These are phyloP conservation scores for Brachionus sp. DNA, from an alignment of 1,140 invertebrate species.

Conservation along the genomic window DNA sequence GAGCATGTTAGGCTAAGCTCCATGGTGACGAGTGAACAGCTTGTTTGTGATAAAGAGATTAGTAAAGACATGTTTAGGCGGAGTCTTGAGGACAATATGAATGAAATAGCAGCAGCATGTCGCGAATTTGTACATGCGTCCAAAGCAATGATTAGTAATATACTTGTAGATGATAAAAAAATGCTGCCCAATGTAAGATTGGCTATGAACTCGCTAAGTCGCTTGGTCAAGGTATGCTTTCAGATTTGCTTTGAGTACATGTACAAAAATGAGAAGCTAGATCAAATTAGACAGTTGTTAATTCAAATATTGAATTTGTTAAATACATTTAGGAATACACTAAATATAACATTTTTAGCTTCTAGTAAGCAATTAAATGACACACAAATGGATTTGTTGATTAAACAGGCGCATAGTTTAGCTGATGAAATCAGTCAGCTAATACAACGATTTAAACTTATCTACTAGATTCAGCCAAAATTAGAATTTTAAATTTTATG, in stretches of 20 bases:
- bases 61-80: neutral
- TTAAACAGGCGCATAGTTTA: slow-evolving; percentile 22
- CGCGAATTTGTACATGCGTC: slow-evolving; percentile 28
- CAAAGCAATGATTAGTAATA: slow-evolving; percentile 28
- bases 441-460: slow-evolving; percentile 26
- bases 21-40: neutral
- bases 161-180: neutral
- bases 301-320: slow-evolving; percentile 39
- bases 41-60: neutral
- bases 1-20: slow-evolving; percentile 30
- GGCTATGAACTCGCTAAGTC: slow-evolving; percentile 20
- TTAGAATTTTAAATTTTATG: neutral
- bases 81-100: slow-evolving; percentile 5
- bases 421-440: slow-evolving; percentile 41
- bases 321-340: slow-evolving; percentile 16
- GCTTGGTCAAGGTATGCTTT: slow-evolving; percentile 23
- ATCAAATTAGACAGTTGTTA: slow-evolving; percentile 30
- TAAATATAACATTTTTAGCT: slow-evolving; percentile 20
- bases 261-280: slow-evolving; percentile 41
- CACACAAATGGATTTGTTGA: slow-evolving; percentile 10
- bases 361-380: slow-evolving; percentile 28
- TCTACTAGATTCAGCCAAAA: neutral
- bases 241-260: slow-evolving; percentile 23
- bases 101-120: slow-evolving; percentile 11
- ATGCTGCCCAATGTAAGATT: neutral